phyloP scores from a whole-genome alignment of 2,797 vertebrate species.

The Staurois parvus region DNA sequence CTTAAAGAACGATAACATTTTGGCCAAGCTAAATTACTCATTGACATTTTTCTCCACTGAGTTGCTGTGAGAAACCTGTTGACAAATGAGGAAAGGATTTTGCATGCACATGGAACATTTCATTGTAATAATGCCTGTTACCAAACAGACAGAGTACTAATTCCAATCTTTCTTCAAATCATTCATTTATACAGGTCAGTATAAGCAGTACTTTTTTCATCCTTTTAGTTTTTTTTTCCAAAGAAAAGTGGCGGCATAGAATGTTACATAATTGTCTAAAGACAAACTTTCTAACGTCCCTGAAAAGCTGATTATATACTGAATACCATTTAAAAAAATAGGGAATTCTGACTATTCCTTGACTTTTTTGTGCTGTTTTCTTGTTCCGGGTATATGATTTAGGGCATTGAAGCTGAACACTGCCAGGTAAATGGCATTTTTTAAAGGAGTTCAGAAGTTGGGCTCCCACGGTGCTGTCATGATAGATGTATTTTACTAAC shows the following conservation, averaged over 20 bases:
- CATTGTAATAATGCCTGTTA: neutral
- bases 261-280: neutral
- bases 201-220: neutral
- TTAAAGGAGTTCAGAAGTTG: too few species aligned
- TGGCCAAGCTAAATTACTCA: constrained; percentile 47
- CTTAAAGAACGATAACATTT: constrained; percentile 37
- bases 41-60: constrained; percentile 21
- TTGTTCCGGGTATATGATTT: too few species aligned
- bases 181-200: neutral
- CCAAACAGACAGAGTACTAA: neutral
- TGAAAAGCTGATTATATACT: too few species aligned
- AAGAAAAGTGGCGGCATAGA: neutral
- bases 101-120: neutral
- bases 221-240: neutral
- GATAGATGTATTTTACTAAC: too few species aligned
- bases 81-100: neutral
- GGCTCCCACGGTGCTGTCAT: too few species aligned
- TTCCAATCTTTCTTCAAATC: neutral
- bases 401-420: too few species aligned
- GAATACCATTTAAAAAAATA: too few species aligned
- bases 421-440: too few species aligned
- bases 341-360: too few species aligned
- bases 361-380: too few species aligned
- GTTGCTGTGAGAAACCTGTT: constrained; percentile 4
- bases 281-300: too few species aligned